Conservation (phyloP, 2,113 vertebrate species). For the Heteronetta atricapilla region DNA sequence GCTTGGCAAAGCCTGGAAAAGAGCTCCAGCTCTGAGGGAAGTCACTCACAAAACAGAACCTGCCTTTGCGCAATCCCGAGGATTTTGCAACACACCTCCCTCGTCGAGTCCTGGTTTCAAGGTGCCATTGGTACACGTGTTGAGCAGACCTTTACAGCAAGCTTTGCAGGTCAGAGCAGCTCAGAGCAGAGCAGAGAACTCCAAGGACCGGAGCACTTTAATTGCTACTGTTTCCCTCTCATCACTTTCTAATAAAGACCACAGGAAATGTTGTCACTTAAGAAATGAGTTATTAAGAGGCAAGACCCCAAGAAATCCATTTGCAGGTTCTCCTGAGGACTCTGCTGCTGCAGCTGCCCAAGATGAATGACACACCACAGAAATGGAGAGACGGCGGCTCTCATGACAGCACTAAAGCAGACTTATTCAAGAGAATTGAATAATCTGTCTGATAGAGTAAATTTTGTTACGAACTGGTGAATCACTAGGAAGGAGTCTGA, state of each 20-base stretch:
- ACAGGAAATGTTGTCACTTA: background rate
- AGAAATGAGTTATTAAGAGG: background rate
- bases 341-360: background rate
- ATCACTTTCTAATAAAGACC: background rate
- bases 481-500: background rate
- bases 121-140: background rate
- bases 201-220: background rate
- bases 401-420: background rate
- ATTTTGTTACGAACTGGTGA: background rate
- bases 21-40: background rate
- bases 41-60: background rate
- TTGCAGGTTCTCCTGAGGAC: background rate
- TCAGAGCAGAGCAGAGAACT: background rate
- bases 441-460: background rate
- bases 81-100: background rate
- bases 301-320: background rate
- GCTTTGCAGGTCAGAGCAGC: background rate
- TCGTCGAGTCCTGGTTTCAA: background rate
- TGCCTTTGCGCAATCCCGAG: background rate
- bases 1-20: background rate
- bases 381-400: background rate
- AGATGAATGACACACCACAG: background rate
- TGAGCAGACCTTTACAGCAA: background rate
- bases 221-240: background rate
- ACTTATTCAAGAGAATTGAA: slow-evolving; percentile 4